These are phyloP conservation scores for Chymomyza amoena DNA, from an alignment of 2,888 invertebrate species.

Conservation along the genomic window DNA sequence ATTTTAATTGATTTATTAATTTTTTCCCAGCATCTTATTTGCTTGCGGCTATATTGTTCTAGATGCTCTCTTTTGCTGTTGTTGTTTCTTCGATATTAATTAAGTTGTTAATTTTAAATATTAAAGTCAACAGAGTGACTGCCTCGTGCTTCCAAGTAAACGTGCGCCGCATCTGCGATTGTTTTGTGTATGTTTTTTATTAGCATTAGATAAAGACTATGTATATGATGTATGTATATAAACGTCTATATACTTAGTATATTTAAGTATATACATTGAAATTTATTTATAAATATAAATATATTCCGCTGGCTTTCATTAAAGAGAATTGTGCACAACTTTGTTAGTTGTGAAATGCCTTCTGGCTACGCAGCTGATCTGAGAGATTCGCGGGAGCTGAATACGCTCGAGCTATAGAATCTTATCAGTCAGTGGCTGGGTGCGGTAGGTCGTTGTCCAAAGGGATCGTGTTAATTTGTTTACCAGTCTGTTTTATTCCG, in stretches of 20 bases:
- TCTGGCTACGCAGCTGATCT: constrained; percentile 21
- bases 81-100: constrained; percentile 18
- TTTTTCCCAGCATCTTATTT: constrained; percentile 15
- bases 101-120: constrained; percentile 37
- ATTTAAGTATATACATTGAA: not conserved
- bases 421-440: constrained; percentile 39
- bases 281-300: no score
- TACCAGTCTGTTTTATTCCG: not conserved
- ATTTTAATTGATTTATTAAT: constrained; percentile 13
- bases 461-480: not conserved
- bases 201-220: constrained; percentile 53
- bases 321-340: constrained; percentile 28
- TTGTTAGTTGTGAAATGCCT: not conserved
- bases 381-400: constrained; percentile 37
- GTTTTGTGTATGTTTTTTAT: constrained; percentile 45
- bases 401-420: constrained; percentile 30
- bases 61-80: not conserved
- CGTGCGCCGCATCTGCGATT: constrained; percentile 20
- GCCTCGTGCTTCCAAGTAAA: constrained; percentile 8
- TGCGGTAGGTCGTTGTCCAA: constrained; percentile 38
- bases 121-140: constrained; percentile 21
- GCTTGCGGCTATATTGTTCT: constrained; percentile 3
- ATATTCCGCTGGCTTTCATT: constrained; percentile 18
- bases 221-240: constrained; percentile 18
- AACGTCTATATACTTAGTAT: constrained; percentile 17